Conservation (phyloP, 2,113 vertebrate species). For the Ictalurus furcatus region DNA sequence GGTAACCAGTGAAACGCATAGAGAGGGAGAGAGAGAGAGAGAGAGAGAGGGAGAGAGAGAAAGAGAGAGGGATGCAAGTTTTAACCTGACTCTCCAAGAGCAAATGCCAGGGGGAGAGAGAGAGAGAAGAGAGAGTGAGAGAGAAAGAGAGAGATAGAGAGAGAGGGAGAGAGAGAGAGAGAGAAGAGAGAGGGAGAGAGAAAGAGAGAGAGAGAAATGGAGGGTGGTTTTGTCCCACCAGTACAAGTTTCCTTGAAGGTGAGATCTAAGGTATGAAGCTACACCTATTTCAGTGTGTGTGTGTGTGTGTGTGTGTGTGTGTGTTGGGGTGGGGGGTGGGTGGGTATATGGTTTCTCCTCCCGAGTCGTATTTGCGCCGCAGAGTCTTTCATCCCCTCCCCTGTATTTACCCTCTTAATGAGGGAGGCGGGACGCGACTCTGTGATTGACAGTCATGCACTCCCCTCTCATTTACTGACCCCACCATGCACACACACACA, state of each 20-base stretch:
- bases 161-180: constrained; percentile 31
- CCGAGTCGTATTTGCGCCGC: constrained; percentile 40
- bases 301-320: constrained; percentile 32
- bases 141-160: constrained; percentile 40
- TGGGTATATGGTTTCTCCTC: constrained; percentile 53
- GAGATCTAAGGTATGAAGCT: neutral
- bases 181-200: constrained; percentile 8
- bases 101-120: constrained; percentile 45
- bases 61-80: constrained; percentile 75
- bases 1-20: constrained; percentile 90
- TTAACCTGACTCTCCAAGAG: constrained; percentile 45
- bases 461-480: constrained; percentile 69
- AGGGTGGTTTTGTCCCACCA: constrained; percentile 39
- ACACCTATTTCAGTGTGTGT: constrained; percentile 10
- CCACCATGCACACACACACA: constrained; percentile 25
- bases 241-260: constrained; percentile 24
- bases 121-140: constrained; percentile 77
- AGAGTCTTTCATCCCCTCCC: constrained; percentile 65
- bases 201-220: constrained; percentile 26
- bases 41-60: constrained; percentile 54
- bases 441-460: constrained; percentile 88
- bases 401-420: constrained; percentile 97
- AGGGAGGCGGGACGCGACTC: constrained; percentile 83
- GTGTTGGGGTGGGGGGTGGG: neutral
- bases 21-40: constrained; percentile 69